phyloP scores from a whole-genome alignment of 2,113 vertebrate species.

The Protomyctophum bolini region DNA sequence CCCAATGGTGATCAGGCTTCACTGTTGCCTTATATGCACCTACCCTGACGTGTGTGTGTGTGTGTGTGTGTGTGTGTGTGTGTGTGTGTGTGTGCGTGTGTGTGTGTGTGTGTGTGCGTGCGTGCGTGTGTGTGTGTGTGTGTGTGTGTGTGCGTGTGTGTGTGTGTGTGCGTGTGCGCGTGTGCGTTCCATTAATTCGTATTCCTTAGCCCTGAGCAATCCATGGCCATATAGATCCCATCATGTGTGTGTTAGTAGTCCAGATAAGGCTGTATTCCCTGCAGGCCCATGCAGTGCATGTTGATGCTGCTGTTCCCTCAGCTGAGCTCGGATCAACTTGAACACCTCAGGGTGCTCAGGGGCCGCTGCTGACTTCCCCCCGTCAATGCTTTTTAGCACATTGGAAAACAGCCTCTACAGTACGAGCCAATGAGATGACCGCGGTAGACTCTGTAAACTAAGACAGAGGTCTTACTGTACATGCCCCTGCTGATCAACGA shows the following conservation, averaged over 20 bases:
- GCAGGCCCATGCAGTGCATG: conserved; percentile 36
- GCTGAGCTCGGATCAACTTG: conserved; percentile 26
- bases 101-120: background rate
- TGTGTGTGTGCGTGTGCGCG: conserved; percentile 32
- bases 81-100: conserved; percentile 30
- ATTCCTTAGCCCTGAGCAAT: conserved; percentile 56
- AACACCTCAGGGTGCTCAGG: conserved; percentile 14
- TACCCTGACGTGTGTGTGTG: conserved; percentile 28
- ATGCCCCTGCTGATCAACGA: too few species aligned
- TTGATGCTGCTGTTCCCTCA: conserved; percentile 55
- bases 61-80: conserved; percentile 3
- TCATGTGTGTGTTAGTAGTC: conserved; percentile 64
- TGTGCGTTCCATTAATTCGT: conserved; percentile 43
- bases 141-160: conserved; percentile 13
- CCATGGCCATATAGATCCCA: conserved; percentile 62
- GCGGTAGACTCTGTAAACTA: too few species aligned
- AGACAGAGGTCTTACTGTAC: too few species aligned
- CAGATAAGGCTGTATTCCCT: conserved; percentile 53
- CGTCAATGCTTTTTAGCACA: conserved; percentile 5
- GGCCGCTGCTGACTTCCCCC: background rate
- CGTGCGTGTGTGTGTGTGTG: conserved; percentile 20
- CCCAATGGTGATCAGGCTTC: too few species aligned
- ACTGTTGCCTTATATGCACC: too few species aligned
- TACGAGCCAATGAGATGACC: too few species aligned
- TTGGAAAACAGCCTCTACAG: too few species aligned